A percentile compares a stretch with the other conserved stretches of the same genome.
These are phyloP conservation scores for Gavialis gangeticus DNA, from an alignment of 2,113 vertebrate species.

Conservation along the genomic window DNA sequence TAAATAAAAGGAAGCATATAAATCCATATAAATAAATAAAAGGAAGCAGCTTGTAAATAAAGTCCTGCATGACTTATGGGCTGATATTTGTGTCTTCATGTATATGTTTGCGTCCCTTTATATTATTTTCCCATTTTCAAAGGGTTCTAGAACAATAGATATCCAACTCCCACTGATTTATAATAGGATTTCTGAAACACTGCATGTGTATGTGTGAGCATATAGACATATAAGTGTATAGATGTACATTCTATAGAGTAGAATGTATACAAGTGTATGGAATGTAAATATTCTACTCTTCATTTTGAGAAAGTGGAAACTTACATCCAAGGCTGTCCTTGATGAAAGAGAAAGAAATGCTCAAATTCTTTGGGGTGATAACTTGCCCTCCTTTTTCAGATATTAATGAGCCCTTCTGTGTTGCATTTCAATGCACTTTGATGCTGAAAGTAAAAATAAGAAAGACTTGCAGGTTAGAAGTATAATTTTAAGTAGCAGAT, in stretches of 20 bases:
- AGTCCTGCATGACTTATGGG: background rate
- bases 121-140: too few species aligned
- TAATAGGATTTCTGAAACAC: background rate
- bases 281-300: background rate
- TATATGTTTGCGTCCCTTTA: too few species aligned
- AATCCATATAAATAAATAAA: too few species aligned
- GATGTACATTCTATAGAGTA: background rate
- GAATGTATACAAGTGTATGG: too few species aligned
- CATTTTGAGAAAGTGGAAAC: background rate
- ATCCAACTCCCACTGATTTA: background rate
- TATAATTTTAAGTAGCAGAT: slow-evolving; percentile 24
- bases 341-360: background rate
- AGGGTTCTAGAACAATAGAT: background rate
- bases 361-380: background rate
- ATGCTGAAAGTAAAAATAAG: slow-evolving; percentile 5
- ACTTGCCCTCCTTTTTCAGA: background rate
- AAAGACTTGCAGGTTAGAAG: slow-evolving; percentile 21
- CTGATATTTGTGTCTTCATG: too few species aligned
- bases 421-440: background rate
- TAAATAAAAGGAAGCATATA: background rate
- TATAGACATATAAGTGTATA: background rate
- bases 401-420: slow-evolving; percentile 8
- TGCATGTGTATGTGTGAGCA: background rate
- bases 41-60: background rate
- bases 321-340: background rate